Evolutionary conservation across 2,888 invertebrate genomes (phyloP).

Genomic region (Trichopoda pennipes): DNA sequence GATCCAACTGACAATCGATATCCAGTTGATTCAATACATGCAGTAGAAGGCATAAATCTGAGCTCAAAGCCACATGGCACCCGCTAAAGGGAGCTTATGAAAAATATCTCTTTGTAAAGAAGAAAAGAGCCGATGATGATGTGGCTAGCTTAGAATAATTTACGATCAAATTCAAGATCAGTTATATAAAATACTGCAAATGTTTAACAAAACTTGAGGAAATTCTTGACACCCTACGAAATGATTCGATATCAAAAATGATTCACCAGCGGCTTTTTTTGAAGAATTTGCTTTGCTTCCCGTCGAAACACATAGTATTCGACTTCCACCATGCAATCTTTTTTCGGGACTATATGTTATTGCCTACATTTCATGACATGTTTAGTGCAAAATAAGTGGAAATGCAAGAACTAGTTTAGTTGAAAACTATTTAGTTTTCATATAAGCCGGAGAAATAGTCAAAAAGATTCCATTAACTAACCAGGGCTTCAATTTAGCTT

Average conservation of each 20-base stretch:
- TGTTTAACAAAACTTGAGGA: background rate
- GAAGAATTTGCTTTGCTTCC: background rate
- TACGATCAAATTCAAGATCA: background rate
- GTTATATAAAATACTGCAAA: background rate
- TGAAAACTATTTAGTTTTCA: background rate
- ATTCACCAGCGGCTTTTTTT: no score
- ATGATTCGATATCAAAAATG: no score
- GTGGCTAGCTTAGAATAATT: background rate
- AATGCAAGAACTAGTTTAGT: background rate
- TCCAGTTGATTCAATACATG: background rate
- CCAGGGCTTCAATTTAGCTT: background rate
- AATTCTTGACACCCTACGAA: no score
- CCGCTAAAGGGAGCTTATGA: no score
- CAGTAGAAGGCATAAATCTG: background rate
- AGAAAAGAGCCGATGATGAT: no score
- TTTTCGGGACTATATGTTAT: background rate
- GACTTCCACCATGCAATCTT: background rate
- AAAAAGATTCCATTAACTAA: background rate
- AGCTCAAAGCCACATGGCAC: background rate
- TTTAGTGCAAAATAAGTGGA: background rate
- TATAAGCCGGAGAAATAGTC: background rate
- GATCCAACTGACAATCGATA: background rate
- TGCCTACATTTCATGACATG: conserved; percentile 1
- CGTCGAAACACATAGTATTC: background rate
- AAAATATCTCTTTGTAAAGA: no score